Conservation (phyloP, 2,113 vertebrate genomes). For the Coptodon bakossiorum region DNA sequence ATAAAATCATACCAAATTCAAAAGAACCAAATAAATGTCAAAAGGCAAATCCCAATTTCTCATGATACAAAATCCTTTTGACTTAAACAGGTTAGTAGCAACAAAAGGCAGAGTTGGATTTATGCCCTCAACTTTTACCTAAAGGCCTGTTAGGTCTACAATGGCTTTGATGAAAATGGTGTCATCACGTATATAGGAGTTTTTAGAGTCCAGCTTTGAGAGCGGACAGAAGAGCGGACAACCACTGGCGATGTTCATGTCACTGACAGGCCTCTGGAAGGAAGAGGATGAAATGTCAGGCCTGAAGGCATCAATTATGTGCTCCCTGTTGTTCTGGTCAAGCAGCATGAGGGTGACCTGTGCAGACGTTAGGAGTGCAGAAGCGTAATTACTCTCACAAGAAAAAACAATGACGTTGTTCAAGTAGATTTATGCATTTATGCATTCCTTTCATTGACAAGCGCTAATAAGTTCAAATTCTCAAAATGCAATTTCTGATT, state of each 20-base stretch:
- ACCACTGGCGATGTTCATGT: constrained; percentile 98
- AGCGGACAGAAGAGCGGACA: constrained; percentile 95
- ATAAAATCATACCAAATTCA: background rate
- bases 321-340: constrained; percentile 95
- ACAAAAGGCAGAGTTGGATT: constrained; percentile 2
- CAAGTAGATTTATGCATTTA: background rate
- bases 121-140: constrained; percentile 9
- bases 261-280: constrained; percentile 89
- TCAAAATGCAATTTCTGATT: background rate
- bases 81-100: constrained; percentile 5
- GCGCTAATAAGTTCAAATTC: background rate
- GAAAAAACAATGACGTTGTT: background rate
- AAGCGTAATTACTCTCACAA: background rate
- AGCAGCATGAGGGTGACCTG: constrained; percentile 97
- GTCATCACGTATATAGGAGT: constrained; percentile 90
- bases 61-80: background rate
- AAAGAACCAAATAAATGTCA: background rate
- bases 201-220: constrained; percentile 87
- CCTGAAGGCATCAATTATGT: constrained; percentile 94
- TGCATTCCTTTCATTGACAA: background rate
- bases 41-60: background rate
- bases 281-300: constrained; percentile 90
- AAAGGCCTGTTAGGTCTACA: constrained; percentile 93
- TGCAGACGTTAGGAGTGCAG: background rate
- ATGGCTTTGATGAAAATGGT: constrained; percentile 98